A percentile compares a stretch with the other conserved stretches of the same genome.
Evolutionary conservation across 2,797 vertebrate species (phyloP).

Genomic region (Crax fasciolata): DNA sequence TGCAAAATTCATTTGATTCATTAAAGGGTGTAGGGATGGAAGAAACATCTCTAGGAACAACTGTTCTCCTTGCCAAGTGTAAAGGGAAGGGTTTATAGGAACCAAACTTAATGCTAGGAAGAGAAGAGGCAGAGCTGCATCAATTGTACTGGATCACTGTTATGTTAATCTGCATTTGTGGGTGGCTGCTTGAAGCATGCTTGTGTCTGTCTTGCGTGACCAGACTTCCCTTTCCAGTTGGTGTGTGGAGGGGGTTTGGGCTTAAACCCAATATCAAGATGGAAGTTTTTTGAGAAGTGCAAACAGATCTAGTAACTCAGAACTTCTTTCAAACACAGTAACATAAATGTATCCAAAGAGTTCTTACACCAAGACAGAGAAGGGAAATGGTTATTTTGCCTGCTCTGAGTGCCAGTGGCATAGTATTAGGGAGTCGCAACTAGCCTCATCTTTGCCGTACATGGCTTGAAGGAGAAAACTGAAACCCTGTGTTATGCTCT

Average conservation of each 20-base stretch:
- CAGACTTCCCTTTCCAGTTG: background rate
- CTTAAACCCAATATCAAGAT: background rate
- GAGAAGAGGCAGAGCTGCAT: background rate
- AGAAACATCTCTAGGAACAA: background rate
- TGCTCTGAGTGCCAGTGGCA: background rate
- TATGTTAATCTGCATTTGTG: background rate
- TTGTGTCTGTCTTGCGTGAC: background rate
- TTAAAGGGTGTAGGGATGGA: background rate
- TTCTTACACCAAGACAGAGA: background rate
- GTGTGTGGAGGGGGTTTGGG: accelerated
- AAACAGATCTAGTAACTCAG: background rate
- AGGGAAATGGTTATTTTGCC: background rate
- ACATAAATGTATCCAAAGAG: background rate
- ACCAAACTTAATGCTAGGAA: background rate
- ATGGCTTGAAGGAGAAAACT: background rate
- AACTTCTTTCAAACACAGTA: background rate
- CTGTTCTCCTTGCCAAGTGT: background rate
- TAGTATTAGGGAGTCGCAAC: background rate
- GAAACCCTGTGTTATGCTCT: background rate
- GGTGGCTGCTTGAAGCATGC: background rate
- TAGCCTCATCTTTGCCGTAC: background rate
- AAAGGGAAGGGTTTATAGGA: background rate
- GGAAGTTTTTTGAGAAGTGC: background rate
- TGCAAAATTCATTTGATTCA: background rate
- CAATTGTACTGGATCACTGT: background rate